Evolutionary conservation across 2,888 invertebrate genomes (phyloP).

Genomic region (Chrysina gloriosa): DNA sequence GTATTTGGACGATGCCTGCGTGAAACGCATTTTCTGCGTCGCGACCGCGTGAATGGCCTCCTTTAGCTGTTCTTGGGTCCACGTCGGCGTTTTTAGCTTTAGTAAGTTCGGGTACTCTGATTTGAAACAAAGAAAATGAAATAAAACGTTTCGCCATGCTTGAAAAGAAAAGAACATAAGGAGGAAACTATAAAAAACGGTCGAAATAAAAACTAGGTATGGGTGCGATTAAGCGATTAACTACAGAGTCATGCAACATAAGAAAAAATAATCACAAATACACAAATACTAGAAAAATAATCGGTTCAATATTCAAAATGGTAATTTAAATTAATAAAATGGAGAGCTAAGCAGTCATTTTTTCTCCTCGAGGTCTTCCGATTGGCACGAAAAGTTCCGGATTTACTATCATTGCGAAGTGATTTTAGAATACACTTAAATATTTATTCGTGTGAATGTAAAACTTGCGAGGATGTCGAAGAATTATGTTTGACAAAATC

Average conservation of each 20-base stretch:
- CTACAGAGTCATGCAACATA: too few species aligned
- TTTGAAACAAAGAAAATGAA: constrained; percentile 38
- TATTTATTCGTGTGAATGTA: too few species aligned
- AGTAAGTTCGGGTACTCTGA: constrained; percentile 73
- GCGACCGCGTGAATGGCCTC: constrained; percentile 82
- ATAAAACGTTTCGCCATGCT: constrained; percentile 45
- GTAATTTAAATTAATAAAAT: too few species aligned
- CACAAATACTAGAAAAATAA: neutral
- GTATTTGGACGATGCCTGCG: constrained; percentile 77
- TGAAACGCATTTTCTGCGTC: constrained; percentile 81
- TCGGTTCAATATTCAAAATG: too few species aligned
- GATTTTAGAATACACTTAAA: too few species aligned
- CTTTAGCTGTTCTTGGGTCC: constrained; percentile 80
- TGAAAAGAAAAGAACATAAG: constrained; percentile 41
- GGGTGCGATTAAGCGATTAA: too few species aligned
- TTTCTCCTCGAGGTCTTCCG: too few species aligned
- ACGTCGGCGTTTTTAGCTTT: constrained; percentile 80
- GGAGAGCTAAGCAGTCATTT: too few species aligned
- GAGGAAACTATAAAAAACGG: constrained; percentile 32
- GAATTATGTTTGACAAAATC: too few species aligned
- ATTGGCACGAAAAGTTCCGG: too few species aligned
- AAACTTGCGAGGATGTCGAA: too few species aligned
- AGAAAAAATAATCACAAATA: constrained; percentile 22
- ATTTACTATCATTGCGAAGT: too few species aligned
- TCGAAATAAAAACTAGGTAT: constrained; percentile 16